Evolutionary conservation across 2,888 invertebrate species (phyloP), one percentile per base, ranked within the genome.

Genomic region (Cryptocheilus praepositus): DNA sequence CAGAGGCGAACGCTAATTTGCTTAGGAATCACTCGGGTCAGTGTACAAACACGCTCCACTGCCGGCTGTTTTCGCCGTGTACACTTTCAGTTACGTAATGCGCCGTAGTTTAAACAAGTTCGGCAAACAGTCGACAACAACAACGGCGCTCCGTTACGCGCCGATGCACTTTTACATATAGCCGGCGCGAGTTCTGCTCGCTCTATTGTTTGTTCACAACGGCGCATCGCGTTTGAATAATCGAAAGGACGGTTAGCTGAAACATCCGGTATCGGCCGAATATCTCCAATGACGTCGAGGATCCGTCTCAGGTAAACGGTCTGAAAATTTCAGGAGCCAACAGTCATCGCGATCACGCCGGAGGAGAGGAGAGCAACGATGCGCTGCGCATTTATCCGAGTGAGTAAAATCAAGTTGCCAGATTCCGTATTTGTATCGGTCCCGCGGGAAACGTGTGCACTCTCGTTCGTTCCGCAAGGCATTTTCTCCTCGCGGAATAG

Each of bases 311-410:
- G 11, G 7, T 11, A 36, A 36, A 36, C 7, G 7, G 2, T 36
- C 36, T 76, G 63, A 72, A 70, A 76, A 16, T 76, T 74, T 57
- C 59, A 78, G 78, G 46, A 0, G 52, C 18, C 58, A 45, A 54
- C 13, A 62, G 54, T 5, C 51, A 55, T 59, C 21, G 1, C 56
- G 15, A 49, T 3, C 53, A 61, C n/a, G 44, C 7, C 21, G 59
- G 61, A 25, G 49, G 65, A 28, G 43, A 65, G 2, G 69, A 68
- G 16, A 11, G 36, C 36, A 74, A 70, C 28, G 79, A 83, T 71
- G 64, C 83, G 22, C 74, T 83, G 69, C 79, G 76, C 46, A 73
- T 86, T 81, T 86, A 86, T 78, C 82, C 86, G 46, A 85, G 86
- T 86, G 74, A 84, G 86, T 78, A 71, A 63, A n/a, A 69, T 70